Conservation (phyloP, 2,113 vertebrate species). For the Spilogale gracilis region DNA sequence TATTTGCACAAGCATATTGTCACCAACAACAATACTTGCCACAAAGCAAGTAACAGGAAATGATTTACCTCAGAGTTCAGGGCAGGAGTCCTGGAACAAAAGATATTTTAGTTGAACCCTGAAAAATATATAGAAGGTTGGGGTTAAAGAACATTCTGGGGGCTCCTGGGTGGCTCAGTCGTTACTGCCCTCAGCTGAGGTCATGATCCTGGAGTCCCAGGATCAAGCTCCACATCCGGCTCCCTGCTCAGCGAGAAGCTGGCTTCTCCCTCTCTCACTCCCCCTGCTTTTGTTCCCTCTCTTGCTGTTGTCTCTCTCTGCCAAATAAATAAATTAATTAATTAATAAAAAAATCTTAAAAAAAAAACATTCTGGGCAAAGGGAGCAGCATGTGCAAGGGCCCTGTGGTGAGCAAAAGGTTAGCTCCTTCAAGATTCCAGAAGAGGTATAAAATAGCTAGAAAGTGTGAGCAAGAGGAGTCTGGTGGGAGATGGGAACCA, state of each 20-base stretch:
- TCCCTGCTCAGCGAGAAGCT: too few relatives aligned
- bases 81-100: not conserved
- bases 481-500: not conserved
- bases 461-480: not conserved
- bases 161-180: too few relatives aligned
- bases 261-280: too few relatives aligned
- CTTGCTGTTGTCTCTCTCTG: too few relatives aligned
- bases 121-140: not conserved
- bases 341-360: too few relatives aligned
- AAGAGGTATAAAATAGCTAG: not conserved
- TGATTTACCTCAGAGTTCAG: not conserved
- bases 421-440: not conserved
- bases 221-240: too few relatives aligned
- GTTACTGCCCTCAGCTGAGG: too few relatives aligned
- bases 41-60: not conserved
- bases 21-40: not conserved
- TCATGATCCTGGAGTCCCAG: too few relatives aligned
- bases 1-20: not conserved
- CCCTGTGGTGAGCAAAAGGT: not conserved
- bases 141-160: not conserved
- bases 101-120: not conserved
- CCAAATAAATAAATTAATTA: too few relatives aligned
- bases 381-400: not conserved
- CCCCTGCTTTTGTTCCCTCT: too few relatives aligned
- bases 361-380: not conserved